Base-by-base conservation (phyloP, 2,888 invertebrate genomes). In the Meghimatium bilineatum region DNA sequence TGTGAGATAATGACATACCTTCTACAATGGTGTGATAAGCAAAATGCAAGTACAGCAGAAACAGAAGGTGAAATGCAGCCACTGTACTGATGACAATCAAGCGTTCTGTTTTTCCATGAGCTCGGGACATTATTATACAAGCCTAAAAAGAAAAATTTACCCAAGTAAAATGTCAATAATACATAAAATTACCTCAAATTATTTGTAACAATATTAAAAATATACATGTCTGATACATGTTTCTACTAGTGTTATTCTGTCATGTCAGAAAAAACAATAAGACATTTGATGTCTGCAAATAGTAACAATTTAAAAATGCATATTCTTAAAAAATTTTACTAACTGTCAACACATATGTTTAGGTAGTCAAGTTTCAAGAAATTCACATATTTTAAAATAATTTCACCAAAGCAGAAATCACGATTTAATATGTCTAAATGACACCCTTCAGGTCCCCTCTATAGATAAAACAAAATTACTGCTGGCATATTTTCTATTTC, bases 11-110 rank as follows among this genome's bases (percentile, higher is more conserved):
- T 79, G 44, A 36, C 74, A 44, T 67, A 93, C 93, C 93, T 91
- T 93, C 92, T 44, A 94, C 94, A 86, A 94, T 92, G 80, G 93
- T 92, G 88, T 94, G 94, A 90, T 94, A 94, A 23, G 94, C 94
- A 89, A 94, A 94, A 89, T 94, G 94, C 72, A 94, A 89, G 88
- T 94, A 94, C n/a, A 94, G 89, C 60, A 94, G 91, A 86, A 94
- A 94, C 17, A 93, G 86, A 36, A 94, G 89, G 87, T 94, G 94
- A 23, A 94, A 83, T 10, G 90, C 88, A 12, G 92, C 91, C 0
- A 94, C 89, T 26, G 89, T 85, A 10, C 90, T 89, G 82, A 92
- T 90, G 20, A 94, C 89, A 72, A 93, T 89, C 84, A 94, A 85
- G 75, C 92, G 90, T 88, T 94, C 93, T 26, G 91, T 90, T 79